Evolutionary conservation across 1,140 invertebrate genomes (phyloP).

Genomic region (Brachionus koreanus): DNA sequence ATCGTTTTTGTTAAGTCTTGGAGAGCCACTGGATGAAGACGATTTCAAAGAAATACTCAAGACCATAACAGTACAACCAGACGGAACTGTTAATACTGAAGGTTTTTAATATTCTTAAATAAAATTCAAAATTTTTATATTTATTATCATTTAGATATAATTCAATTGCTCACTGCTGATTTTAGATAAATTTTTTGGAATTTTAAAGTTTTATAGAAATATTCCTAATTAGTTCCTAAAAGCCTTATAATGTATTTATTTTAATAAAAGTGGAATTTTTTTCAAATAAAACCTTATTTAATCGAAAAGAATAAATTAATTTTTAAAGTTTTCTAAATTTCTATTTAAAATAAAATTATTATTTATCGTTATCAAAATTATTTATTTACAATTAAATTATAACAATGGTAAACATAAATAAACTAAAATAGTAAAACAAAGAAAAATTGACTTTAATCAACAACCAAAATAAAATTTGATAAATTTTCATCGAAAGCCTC

Average conservation of each 20-base stretch:
- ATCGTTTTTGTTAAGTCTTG: neutral
- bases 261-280: neutral
- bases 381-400: too few species aligned
- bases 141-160: neutral
- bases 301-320: too few species aligned
- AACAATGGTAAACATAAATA: too few species aligned
- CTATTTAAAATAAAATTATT: too few species aligned
- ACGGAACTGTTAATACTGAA: conserved; percentile 35
- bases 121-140: neutral
- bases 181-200: neutral
- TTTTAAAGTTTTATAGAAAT: neutral
- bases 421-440: too few species aligned
- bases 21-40: conserved; percentile 13
- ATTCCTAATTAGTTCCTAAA: neutral
- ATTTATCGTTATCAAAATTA: too few species aligned
- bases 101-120: neutral
- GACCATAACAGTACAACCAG: conserved; percentile 10
- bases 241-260: neutral
- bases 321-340: too few species aligned
- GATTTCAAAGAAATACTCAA: conserved; percentile 43
- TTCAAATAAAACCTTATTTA: too few species aligned
- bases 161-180: neutral
- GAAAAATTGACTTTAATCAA: too few species aligned
- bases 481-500: too few species aligned
- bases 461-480: too few species aligned